Evolutionary conservation across 2,888 invertebrate species (phyloP), one percentile per base, ranked within the genome.

Genomic region (Neria commutata): DNA sequence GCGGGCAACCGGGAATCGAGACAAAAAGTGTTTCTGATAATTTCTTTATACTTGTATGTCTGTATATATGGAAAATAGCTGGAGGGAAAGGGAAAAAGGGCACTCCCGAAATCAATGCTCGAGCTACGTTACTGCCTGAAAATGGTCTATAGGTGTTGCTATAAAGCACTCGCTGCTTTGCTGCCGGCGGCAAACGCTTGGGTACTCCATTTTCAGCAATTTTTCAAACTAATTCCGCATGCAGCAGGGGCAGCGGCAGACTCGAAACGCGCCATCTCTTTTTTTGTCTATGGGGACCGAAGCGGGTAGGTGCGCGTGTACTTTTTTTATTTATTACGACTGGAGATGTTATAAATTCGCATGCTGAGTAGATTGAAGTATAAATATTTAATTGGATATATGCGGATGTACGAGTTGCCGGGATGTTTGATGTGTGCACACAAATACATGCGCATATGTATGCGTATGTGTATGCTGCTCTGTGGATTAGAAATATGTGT

Each of bases 371-470:
- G 75, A 78, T 78, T 78, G 78, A 77, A 78, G 74, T 78, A 77
- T 78, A 77, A 78, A 78, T 78, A 78, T 78, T 78, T 78, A 78
- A 78, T 76, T 74, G 76, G 68, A 73, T 76, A 76, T 77, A 76
- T 77, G 77, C 69, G 77, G 75, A 60, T 67, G 59, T 54, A 61
- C 54, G 61, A 53, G 57, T 63, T 64, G 65, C 62, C 58, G 24
- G 37, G 46, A 50, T 25, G 26, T 17, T 26, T 8, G 26, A 45
- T n/a, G 34, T 19, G 49, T 19, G 23, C 8, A 19, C n/a, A 5
- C 1, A 49, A n/a, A 14, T 26, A 49, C 29, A 47, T 25, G 24
- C 34, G 40, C 55, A 26, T n/a, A n/a, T n/a, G 42, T 37, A n/a
- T 37, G 37, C n/a, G 37, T 37, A n/a, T 37, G 37, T 37, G 37